A percentile compares a stretch with the other conserved stretches of the same genome.
These are phyloP conservation scores for Lamellibrachia luymesi DNA, from an alignment of 1,140 invertebrate species.

Conservation along the genomic window DNA sequence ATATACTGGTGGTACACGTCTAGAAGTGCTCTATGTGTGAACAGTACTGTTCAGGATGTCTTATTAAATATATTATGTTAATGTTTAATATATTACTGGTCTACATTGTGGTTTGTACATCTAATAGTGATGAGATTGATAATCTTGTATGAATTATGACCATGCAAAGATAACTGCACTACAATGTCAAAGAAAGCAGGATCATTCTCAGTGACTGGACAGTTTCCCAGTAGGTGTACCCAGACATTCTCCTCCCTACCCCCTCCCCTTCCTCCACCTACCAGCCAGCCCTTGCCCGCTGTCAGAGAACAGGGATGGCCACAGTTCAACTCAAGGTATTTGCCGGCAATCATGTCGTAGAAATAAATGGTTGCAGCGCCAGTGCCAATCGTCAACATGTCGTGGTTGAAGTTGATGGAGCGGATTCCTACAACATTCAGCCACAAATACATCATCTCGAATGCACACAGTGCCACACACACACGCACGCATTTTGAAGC, in stretches of 20 bases:
- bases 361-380: slow-evolving; percentile 89
- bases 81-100: no score
- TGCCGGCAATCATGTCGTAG: slow-evolving; percentile 85
- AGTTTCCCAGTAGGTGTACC: not conserved
- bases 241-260: not conserved
- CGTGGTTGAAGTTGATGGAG: slow-evolving; percentile 84
- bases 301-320: slow-evolving; percentile 76
- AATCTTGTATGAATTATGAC: no score
- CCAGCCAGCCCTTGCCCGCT: slow-evolving; percentile 84
- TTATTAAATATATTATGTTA: no score
- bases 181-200: no score
- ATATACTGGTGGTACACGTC: no score
- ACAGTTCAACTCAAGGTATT: slow-evolving; percentile 77
- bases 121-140: no score
- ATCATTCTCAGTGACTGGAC: not conserved
- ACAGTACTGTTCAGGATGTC: no score
- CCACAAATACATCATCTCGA: not conserved
- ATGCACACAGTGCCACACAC: no score
- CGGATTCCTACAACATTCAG: slow-evolving; percentile 65
- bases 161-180: not conserved
- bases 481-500: no score
- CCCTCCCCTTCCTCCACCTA: slow-evolving; percentile 52
- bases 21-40: no score
- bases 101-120: no score
- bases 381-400: slow-evolving; percentile 89